phyloP scores from a whole-genome alignment of 2,113 vertebrate species.

The Clarias macrocephalus region DNA sequence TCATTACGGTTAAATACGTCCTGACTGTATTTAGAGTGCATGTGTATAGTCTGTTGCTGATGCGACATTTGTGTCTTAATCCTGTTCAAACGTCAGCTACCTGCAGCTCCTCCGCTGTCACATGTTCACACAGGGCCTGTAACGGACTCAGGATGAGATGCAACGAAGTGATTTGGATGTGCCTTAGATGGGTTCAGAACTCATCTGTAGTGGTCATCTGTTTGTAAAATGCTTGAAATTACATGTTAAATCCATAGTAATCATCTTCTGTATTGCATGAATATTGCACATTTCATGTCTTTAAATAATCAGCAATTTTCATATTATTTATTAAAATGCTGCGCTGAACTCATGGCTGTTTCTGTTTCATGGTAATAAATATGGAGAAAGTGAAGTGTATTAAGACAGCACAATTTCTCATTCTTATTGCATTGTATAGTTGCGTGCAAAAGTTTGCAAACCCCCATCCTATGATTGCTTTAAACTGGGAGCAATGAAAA shows the following conservation, averaged over 20 bases:
- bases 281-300: constrained; percentile 70
- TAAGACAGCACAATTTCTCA: not conserved
- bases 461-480: too few species aligned
- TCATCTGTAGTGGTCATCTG: constrained; percentile 59
- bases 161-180: constrained; percentile 53
- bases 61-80: constrained; percentile 34
- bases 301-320: constrained; percentile 57
- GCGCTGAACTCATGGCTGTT: not conserved
- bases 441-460: not conserved
- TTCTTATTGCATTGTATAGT: not conserved
- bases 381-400: not conserved
- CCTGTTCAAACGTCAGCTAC: constrained; percentile 5
- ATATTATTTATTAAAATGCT: constrained; percentile 65
- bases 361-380: not conserved
- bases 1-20: constrained; percentile 1
- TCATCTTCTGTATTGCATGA: constrained; percentile 60
- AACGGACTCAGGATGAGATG: constrained; percentile 43
- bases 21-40: constrained; percentile 9
- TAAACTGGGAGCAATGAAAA: not conserved
- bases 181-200: constrained; percentile 64
- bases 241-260: constrained; percentile 45
- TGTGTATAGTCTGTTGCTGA: constrained; percentile 19
- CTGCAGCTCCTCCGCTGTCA: constrained; percentile 42
- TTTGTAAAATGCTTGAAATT: constrained; percentile 53
- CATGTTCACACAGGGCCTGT: not conserved